These are phyloP conservation scores for Pachycephus smyrnensis DNA, from an alignment of 2,888 invertebrate genomes.

Conservation along the genomic window DNA sequence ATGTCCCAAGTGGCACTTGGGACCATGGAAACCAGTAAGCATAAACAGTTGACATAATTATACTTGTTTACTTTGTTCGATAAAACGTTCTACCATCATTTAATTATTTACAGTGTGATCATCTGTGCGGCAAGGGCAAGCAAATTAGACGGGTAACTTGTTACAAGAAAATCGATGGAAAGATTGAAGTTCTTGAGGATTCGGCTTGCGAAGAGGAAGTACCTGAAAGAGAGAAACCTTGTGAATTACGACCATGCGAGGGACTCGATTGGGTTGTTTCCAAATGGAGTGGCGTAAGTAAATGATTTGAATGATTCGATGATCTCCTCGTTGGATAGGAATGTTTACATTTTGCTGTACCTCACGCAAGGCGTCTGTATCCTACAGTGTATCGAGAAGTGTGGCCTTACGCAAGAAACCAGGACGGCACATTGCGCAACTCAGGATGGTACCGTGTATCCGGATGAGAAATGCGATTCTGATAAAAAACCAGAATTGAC, in stretches of 20 bases:
- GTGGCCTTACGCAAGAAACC: conserved; percentile 81
- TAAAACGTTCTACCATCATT: background rate
- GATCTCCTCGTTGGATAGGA: background rate
- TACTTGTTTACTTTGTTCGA: background rate
- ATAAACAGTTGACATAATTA: background rate
- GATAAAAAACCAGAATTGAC: conserved; percentile 74
- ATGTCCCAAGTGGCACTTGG: conserved; percentile 89
- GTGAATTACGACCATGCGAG: conserved; percentile 85
- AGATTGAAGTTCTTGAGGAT: conserved; percentile 77
- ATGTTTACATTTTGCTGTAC: background rate
- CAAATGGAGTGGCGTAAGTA: conserved; percentile 88
- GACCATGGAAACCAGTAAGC: conserved; percentile 90
- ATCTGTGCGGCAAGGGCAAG: conserved; percentile 90
- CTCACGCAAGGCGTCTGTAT: conserved; percentile 6
- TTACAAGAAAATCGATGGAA: conserved; percentile 74
- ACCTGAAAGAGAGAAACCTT: conserved; percentile 78
- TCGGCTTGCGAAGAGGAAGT: conserved; percentile 76
- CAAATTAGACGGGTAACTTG: conserved; percentile 86
- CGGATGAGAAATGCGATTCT: conserved; percentile 77
- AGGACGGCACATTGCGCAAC: conserved; percentile 81
- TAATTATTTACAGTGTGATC: conserved; percentile 77
- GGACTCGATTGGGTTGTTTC: conserved; percentile 92
- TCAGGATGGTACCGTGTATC: conserved; percentile 75
- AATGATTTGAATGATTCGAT: conserved; percentile 4
- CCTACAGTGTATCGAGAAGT: conserved; percentile 80